phyloP scores from a whole-genome alignment of 2,113 vertebrate genomes.

The Bombycilla garrulus region DNA sequence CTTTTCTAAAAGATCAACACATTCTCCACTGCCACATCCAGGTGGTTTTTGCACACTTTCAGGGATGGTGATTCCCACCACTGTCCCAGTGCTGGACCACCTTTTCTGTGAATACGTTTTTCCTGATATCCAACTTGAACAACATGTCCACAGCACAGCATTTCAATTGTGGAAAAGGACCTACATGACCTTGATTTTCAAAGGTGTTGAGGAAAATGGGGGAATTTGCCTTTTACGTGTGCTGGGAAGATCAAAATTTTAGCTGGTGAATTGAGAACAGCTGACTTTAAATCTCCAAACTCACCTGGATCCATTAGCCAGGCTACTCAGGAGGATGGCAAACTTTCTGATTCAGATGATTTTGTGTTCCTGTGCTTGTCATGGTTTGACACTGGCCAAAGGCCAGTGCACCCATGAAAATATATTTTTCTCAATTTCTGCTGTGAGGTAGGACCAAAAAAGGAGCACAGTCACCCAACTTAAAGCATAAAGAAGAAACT shows the following conservation, averaged over 20 bases:
- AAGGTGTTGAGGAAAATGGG: background rate
- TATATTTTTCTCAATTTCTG: too few relatives aligned
- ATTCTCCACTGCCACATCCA: background rate
- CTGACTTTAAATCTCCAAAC: background rate
- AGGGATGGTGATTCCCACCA: background rate
- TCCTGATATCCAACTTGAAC: background rate
- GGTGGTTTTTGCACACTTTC: background rate
- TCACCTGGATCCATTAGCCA: background rate
- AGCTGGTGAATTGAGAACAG: background rate
- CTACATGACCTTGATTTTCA: background rate
- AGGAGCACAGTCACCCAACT: too few relatives aligned
- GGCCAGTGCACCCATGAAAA: too few relatives aligned
- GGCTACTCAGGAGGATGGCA: background rate
- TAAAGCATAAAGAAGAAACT: too few relatives aligned
- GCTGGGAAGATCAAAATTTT: background rate
- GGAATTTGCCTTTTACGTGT: background rate
- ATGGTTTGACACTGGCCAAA: too few relatives aligned
- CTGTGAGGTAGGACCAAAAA: too few relatives aligned
- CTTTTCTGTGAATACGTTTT: background rate
- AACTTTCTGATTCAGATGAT: background rate
- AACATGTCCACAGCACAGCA: too few relatives aligned
- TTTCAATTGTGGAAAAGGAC: background rate
- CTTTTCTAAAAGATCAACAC: background rate
- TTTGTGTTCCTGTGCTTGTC: background rate
- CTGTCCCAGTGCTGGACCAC: background rate